Evolutionary conservation across 2,888 invertebrate species (phyloP).

Genomic region (Lottia gigantea): DNA sequence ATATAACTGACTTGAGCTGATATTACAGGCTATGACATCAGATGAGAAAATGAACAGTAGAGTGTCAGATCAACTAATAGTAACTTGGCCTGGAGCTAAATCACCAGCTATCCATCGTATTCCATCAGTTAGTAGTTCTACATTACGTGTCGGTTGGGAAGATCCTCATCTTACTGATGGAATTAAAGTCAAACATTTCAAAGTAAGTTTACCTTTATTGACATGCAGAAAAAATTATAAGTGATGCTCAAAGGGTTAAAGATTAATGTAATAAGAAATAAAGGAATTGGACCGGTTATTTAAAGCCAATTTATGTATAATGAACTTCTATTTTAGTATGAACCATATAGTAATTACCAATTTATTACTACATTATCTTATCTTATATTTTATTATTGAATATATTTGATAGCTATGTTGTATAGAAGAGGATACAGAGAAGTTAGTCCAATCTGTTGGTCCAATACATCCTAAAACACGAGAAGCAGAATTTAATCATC

Average conservation of each 20-base stretch:
- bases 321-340: no score
- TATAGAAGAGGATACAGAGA: conserved; percentile 60
- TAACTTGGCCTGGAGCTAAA: conserved; percentile 67
- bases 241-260: neutral
- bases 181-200: conserved; percentile 66
- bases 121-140: conserved; percentile 58
- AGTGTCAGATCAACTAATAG: conserved; percentile 65
- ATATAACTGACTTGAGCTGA: no score
- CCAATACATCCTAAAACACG: conserved; percentile 64
- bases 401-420: conserved; percentile 55
- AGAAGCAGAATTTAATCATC: conserved; percentile 65
- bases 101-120: conserved; percentile 55
- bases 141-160: conserved; percentile 64
- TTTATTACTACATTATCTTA: no score
- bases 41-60: conserved; percentile 63
- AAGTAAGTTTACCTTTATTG: conserved; percentile 49
- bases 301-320: no score
- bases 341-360: no score
- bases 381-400: neutral
- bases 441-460: conserved; percentile 59
- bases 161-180: conserved; percentile 63
- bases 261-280: neutral
- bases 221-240: no score
- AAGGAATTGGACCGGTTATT: no score
- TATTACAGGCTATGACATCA: conserved; percentile 61